phyloP scores from a whole-genome alignment of 2,888 invertebrate species.

The Scelioninae gen. 2 region DNA sequence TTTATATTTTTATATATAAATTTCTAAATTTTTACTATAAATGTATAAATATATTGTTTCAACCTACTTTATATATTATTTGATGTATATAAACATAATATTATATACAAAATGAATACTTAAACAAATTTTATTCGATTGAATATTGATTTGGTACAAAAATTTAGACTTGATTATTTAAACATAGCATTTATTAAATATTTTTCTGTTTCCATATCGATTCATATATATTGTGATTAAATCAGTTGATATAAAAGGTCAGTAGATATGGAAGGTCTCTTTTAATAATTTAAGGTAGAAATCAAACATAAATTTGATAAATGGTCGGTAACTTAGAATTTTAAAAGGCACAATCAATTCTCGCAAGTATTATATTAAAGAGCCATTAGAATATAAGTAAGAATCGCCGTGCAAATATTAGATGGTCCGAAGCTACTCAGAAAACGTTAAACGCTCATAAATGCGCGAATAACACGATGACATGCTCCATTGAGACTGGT shows the following conservation, averaged over 20 bases:
- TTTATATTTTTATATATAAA: too few relatives aligned
- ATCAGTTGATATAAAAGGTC: too few relatives aligned
- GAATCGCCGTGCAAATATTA: not conserved
- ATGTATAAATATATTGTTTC: too few relatives aligned
- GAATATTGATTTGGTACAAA: too few relatives aligned
- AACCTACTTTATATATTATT: too few relatives aligned
- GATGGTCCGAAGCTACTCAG: slow-evolving; percentile 56
- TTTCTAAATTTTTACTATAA: too few relatives aligned
- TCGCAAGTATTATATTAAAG: slow-evolving; percentile 20
- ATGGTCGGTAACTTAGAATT: slow-evolving; percentile 4
- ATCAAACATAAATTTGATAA: slow-evolving; percentile 4
- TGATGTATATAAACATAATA: too few relatives aligned
- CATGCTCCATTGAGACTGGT: slow-evolving; percentile 22
- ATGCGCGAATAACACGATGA: slow-evolving; percentile 32
- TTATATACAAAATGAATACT: too few relatives aligned
- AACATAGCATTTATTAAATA: too few relatives aligned
- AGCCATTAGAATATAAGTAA: slow-evolving; percentile 15
- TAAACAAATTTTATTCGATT: too few relatives aligned
- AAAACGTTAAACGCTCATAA: slow-evolving; percentile 36
- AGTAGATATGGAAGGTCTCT: slow-evolving; percentile 6
- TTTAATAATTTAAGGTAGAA: not conserved
- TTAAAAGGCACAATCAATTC: slow-evolving; percentile 27
- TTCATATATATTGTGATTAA: not conserved
- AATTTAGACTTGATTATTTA: not conserved
- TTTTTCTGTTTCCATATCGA: too few relatives aligned